phyloP scores from a whole-genome alignment of 2,113 vertebrate genomes.

The Rhea pennata region DNA sequence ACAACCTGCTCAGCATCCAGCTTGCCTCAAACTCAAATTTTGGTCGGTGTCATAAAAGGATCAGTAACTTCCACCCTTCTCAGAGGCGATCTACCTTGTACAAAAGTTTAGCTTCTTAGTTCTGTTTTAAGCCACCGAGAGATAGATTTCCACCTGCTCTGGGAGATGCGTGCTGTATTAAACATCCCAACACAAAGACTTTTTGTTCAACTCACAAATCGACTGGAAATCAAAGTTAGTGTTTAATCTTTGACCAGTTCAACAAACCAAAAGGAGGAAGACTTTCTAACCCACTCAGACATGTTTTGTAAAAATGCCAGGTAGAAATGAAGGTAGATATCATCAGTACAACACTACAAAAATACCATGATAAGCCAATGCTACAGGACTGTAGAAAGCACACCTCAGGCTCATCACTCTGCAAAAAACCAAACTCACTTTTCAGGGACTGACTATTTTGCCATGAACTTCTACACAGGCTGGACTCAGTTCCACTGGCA shows the following conservation, averaged over 20 bases:
- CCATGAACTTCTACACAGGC: background rate
- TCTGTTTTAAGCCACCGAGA: background rate
- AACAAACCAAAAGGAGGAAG: background rate
- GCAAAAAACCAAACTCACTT: background rate
- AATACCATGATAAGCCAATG: background rate
- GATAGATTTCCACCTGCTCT: background rate
- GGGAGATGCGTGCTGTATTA: background rate
- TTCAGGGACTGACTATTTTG: background rate
- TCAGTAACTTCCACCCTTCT: background rate
- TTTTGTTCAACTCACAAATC: background rate
- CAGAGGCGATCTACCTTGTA: background rate
- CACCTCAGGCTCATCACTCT: background rate
- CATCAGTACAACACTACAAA: background rate
- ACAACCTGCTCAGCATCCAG: background rate
- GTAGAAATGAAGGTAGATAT: background rate
- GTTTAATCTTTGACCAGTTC: background rate
- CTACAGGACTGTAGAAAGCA: background rate
- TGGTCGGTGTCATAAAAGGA: background rate
- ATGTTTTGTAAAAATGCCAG: background rate
- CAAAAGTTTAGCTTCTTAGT: background rate
- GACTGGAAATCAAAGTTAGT: background rate
- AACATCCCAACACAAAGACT: background rate
- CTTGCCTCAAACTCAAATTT: background rate
- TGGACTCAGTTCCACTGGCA: background rate
- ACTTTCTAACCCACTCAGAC: background rate